Evolutionary conservation across 2,888 invertebrate species (phyloP), one percentile per base, ranked within the genome.

Genomic region (Limnephilus auricula): DNA sequence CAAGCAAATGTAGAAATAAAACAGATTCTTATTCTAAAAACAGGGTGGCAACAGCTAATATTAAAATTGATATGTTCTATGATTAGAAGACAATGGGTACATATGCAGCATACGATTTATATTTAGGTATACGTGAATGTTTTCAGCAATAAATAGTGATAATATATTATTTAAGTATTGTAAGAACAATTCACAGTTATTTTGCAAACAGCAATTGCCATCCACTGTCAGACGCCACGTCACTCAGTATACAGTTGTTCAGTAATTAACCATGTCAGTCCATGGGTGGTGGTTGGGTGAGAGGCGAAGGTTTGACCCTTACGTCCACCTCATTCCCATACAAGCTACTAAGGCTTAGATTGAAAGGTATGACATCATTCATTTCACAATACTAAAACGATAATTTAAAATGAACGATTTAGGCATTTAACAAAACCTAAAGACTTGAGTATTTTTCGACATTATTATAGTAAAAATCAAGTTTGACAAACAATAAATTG

Each of bases 1-100:
- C 82, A 82, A 82, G 34, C 15, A 82, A 82, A 82, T 37, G 13
- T 45, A n/a, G 40, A 85, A 85, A 40, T 85, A 10, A 85, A 85
- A 40, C n/a, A 85, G 40, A 12, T 85, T 40, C 84, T 85, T 82
- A 82, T 82, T 82, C 82, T 82, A 82, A n/a, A 85, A 40, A 85
- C 84, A 85, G 37, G n/a, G 31, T 32, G 65, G 32, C 31, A 50
- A 65, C 32, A 86, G 45, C 50, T 86, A 50, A 86, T 50, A 65
- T 50, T 86, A 86, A 86, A 30, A 65, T 86, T 86, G 50, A 86
- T 86, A 86, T 50, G 86, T 86, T 86, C 50, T 50, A 50, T 86
- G 86, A 86, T 65, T 50, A 86, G 86, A 86, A 65, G 86, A 86
- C 86, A 86, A 86, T 32, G 65, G 86, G 86, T 86, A 65, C 65